Percentiles rank a stretch among this genome's conserved stretches.
These are phyloP conservation scores for Simalia tracyae DNA, from an alignment of 2,797 vertebrate genomes.

Conservation along the genomic window DNA sequence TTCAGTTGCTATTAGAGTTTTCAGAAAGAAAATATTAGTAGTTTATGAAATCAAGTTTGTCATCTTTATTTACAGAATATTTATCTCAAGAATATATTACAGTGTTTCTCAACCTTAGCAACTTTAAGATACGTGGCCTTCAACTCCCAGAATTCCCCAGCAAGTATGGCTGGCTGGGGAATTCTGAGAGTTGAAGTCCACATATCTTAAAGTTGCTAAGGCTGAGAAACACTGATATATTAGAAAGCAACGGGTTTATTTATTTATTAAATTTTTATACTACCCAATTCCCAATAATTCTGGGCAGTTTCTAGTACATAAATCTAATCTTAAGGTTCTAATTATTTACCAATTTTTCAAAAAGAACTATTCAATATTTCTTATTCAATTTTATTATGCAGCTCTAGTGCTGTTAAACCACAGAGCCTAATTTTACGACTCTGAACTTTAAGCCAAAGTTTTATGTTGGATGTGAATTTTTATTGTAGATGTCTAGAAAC, in stretches of 20 bases:
- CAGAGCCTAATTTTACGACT: background rate
- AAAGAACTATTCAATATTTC: conserved; percentile 13
- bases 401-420: no score
- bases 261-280: no score
- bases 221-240: background rate
- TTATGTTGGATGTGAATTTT: background rate
- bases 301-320: background rate
- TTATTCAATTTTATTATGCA: conserved; percentile 35
- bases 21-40: conserved; percentile 60
- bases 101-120: no score
- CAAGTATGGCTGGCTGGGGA: no score
- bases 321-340: conserved; percentile 38
- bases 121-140: no score
- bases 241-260: conserved; percentile 48
- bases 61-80: conserved; percentile 35
- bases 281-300: no score
- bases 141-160: no score
- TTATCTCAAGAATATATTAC: conserved; percentile 38
- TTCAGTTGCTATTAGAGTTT: conserved; percentile 53
- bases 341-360: conserved; percentile 61
- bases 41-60: conserved; percentile 58
- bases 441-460: background rate
- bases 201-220: no score
- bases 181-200: no score
- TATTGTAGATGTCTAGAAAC: conserved; percentile 4